Conservation (phyloP, 2,888 invertebrate genomes). For the Plagiodera versicolora region DNA sequence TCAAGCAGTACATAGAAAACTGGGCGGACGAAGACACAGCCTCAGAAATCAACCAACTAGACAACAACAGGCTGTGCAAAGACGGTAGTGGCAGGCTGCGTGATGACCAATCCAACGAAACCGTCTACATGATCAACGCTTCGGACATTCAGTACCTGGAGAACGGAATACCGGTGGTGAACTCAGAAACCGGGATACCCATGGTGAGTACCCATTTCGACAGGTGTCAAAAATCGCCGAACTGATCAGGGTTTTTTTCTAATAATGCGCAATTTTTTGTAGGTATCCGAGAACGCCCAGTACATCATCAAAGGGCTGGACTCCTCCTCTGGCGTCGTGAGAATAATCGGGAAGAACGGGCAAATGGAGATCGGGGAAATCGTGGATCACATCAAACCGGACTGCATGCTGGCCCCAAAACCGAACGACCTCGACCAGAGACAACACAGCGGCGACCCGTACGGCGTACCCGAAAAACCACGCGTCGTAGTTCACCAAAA, state of each 20-base stretch:
- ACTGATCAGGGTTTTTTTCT: conserved; percentile 28
- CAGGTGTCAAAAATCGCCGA: conserved; percentile 42
- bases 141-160: conserved; percentile 44
- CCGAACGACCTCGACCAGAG: conserved; percentile 27
- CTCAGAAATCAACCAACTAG: conserved; percentile 36
- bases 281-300: conserved; percentile 43
- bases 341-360: conserved; percentile 38
- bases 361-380: conserved; percentile 34
- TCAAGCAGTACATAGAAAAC: conserved; percentile 50
- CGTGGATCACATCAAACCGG: conserved; percentile 39
- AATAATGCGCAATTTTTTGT: conserved; percentile 5
- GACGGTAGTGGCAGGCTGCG: conserved; percentile 29
- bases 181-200: conserved; percentile 36
- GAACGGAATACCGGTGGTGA: conserved; percentile 38
- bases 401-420: conserved; percentile 39
- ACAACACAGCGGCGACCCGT: conserved; percentile 14
- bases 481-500: conserved; percentile 39
- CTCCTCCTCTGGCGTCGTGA: conserved; percentile 38
- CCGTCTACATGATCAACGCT: conserved; percentile 42
- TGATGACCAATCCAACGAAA: conserved; percentile 36
- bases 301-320: conserved; percentile 44
- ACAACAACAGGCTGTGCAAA: conserved; percentile 26
- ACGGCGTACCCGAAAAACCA: conserved; percentile 19
- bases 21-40: conserved; percentile 50
- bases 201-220: conserved; percentile 23